Conservation (phyloP, 2,797 vertebrate genomes). For the Poecilia picta region DNA sequence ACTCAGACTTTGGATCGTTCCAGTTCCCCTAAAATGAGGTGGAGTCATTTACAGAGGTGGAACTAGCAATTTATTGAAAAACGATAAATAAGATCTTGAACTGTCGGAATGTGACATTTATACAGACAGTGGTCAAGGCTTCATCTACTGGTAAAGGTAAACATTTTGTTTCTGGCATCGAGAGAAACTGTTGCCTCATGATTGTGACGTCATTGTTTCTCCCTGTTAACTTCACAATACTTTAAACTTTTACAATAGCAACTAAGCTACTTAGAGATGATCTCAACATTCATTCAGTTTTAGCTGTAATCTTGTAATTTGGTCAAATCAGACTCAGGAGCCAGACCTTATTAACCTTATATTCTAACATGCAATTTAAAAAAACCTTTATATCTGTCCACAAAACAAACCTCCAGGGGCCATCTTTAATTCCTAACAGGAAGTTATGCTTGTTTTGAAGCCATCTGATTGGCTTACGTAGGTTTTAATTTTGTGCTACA, state of each 20-base stretch:
- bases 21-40: not conserved
- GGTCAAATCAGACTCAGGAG: not conserved
- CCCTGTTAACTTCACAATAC: not conserved
- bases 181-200: not conserved
- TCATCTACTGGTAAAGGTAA: not conserved
- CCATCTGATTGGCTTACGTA: too few species aligned
- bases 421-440: too few species aligned
- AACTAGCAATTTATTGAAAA: not conserved
- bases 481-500: too few species aligned
- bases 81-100: not conserved
- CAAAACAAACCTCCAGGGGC: too few species aligned
- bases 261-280: not conserved
- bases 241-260: not conserved
- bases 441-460: too few species aligned
- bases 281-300: not conserved
- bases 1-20: not conserved
- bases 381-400: too few species aligned
- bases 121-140: not conserved
- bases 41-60: not conserved
- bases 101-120: not conserved
- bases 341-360: too few species aligned
- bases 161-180: not conserved
- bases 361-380: too few species aligned
- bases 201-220: not conserved
- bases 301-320: not conserved